Evolutionary conservation across 2,888 invertebrate genomes (phyloP).

Genomic region (Eucera pruinosa): DNA sequence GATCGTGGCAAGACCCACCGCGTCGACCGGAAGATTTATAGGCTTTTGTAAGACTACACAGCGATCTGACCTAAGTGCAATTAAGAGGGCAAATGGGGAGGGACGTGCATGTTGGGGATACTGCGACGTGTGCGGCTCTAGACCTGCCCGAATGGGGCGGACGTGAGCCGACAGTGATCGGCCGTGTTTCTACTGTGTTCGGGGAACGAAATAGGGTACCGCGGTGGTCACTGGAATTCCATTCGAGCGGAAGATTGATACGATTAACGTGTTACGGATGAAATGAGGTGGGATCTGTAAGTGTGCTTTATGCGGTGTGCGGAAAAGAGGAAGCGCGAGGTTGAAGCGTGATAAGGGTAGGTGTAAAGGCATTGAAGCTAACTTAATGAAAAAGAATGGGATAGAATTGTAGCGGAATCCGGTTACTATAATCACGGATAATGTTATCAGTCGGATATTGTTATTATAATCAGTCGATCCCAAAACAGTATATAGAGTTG

Average conservation of each 20-base stretch:
- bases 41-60: constrained; percentile 66
- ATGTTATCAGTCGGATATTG: too few relatives aligned
- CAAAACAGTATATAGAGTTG: too few relatives aligned
- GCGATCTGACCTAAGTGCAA: constrained; percentile 56
- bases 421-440: too few relatives aligned
- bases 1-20: constrained; percentile 75
- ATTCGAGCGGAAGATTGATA: constrained; percentile 13
- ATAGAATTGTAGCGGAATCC: too few relatives aligned
- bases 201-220: background rate
- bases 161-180: constrained; percentile 26
- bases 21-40: constrained; percentile 75
- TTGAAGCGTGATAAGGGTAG: background rate
- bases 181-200: background rate
- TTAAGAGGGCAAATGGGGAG: constrained; percentile 54
- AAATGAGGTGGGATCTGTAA: background rate
- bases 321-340: background rate
- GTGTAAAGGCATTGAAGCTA: too few relatives aligned
- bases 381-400: too few relatives aligned
- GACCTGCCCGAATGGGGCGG: constrained; percentile 20
- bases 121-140: constrained; percentile 31
- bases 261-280: constrained; percentile 10
- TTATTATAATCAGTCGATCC: too few relatives aligned
- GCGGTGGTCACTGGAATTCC: background rate
- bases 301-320: background rate
- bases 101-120: constrained; percentile 7